phyloP scores from a whole-genome alignment of 2,888 invertebrate genomes.

The Ischnus inquisitorius region DNA sequence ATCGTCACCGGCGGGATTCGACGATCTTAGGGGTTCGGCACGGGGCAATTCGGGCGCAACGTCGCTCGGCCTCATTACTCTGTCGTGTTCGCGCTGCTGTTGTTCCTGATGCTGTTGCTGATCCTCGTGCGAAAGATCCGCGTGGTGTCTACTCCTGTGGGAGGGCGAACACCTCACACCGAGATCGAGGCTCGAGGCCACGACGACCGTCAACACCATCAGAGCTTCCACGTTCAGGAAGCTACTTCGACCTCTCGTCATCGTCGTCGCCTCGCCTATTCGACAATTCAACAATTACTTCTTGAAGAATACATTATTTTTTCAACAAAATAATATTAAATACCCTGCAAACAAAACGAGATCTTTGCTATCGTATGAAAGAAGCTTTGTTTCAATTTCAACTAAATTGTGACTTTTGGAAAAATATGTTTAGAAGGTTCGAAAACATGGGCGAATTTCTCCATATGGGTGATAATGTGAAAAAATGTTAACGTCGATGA shows the following conservation, averaged over 20 bases:
- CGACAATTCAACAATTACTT: conserved; percentile 13
- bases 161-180: conserved; percentile 79
- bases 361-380: no score
- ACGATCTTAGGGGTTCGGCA: conserved; percentile 84
- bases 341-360: no score
- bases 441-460: neutral
- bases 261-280: conserved; percentile 78
- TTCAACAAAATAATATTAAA: neutral
- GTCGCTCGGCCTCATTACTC: conserved; percentile 74
- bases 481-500: no score
- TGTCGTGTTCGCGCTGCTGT: conserved; percentile 75
- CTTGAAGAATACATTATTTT: neutral
- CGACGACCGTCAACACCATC: conserved; percentile 76
- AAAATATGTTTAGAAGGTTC: no score
- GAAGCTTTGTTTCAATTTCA: no score
- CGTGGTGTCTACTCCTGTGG: conserved; percentile 83
- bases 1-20: conserved; percentile 87
- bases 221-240: conserved; percentile 77
- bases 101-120: conserved; percentile 78
- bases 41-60: conserved; percentile 84
- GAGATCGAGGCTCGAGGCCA: conserved; percentile 76
- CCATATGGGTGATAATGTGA: no score
- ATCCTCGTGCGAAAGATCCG: conserved; percentile 81
- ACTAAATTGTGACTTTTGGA: no score
- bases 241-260: conserved; percentile 80